Evolutionary conservation across 1,140 invertebrate genomes (phyloP).

Genomic region (Wiebesia pumilae): DNA sequence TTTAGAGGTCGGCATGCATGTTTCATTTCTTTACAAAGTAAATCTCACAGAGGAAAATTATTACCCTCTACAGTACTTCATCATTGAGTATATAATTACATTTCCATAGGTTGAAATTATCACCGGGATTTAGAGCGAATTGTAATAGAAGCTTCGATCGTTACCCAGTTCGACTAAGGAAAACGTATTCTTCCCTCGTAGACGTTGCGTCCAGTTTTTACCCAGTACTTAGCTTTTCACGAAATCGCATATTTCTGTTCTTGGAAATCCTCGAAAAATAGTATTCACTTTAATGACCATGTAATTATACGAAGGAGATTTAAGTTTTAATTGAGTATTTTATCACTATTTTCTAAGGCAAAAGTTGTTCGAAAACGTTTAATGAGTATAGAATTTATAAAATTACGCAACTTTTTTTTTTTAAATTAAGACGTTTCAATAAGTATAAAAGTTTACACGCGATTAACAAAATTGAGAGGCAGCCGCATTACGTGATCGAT

Average conservation of each 20-base stretch:
- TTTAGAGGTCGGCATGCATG: conserved; percentile 6
- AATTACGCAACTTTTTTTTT: neutral
- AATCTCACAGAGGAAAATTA: neutral
- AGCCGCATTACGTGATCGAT: no score
- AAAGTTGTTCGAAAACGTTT: neutral
- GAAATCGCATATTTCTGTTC: neutral
- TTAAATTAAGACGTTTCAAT: neutral
- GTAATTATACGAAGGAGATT: no score
- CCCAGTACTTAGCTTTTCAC: neutral
- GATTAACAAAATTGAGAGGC: no score
- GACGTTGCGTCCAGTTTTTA: neutral
- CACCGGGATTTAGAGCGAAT: neutral
- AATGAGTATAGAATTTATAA: neutral
- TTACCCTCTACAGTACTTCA: neutral
- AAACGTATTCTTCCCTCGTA: neutral
- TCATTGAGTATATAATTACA: conserved; percentile 6
- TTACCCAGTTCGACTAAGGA: neutral
- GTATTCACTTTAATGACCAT: neutral
- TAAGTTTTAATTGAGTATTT: neutral
- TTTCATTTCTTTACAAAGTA: neutral
- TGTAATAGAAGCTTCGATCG: neutral
- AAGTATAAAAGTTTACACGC: neutral
- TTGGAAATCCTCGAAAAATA: neutral
- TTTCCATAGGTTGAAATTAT: conserved; percentile 6
- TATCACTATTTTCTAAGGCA: neutral